phyloP scores from a whole-genome alignment of 1,140 invertebrate genomes.

The Zaprionus kolodkinae region DNA sequence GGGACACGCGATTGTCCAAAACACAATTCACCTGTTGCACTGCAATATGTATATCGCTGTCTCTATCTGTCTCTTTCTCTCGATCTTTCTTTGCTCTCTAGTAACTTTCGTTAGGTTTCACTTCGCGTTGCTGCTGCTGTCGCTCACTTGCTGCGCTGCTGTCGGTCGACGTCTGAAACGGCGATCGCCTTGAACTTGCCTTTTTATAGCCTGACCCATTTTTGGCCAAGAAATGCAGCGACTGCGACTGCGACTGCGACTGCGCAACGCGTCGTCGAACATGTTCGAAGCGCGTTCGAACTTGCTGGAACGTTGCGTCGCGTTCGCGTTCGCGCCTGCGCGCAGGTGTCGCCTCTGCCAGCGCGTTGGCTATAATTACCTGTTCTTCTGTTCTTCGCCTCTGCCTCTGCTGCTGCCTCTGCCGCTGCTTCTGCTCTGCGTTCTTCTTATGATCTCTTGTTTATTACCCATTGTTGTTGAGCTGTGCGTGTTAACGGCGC shows the following conservation, averaged over 20 bases:
- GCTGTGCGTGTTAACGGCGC: conserved; percentile 6
- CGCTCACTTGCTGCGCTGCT: conserved; percentile 43
- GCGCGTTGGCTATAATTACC: conserved; percentile 41
- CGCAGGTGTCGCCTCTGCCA: conserved; percentile 6
- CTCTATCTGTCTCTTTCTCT: conserved; percentile 20
- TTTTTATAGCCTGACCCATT: conserved; percentile 86
- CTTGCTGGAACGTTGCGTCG: neutral
- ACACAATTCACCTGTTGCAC: conserved; percentile 72
- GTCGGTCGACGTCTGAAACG: conserved; percentile 72
- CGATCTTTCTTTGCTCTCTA: too few species aligned
- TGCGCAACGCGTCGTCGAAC: conserved; percentile 39
- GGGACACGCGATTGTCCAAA: conserved; percentile 60
- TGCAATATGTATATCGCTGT: conserved; percentile 43
- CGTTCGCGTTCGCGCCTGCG: conserved; percentile 12
- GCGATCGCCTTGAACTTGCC: conserved; percentile 86
- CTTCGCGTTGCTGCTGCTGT: conserved; percentile 30
- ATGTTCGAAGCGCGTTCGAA: conserved; percentile 43
- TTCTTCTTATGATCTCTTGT: conserved; percentile 49
- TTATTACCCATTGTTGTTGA: conserved; percentile 68
- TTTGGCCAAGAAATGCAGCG: conserved; percentile 74
- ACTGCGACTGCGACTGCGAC: conserved; percentile 10
- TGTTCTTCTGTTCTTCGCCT: neutral
- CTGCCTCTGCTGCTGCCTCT: conserved; percentile 30
- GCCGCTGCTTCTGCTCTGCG: conserved; percentile 2
- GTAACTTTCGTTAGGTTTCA: conserved; percentile 45